Conservation (phyloP, 2,113 vertebrate species). For the Excalfactoria chinensis region DNA sequence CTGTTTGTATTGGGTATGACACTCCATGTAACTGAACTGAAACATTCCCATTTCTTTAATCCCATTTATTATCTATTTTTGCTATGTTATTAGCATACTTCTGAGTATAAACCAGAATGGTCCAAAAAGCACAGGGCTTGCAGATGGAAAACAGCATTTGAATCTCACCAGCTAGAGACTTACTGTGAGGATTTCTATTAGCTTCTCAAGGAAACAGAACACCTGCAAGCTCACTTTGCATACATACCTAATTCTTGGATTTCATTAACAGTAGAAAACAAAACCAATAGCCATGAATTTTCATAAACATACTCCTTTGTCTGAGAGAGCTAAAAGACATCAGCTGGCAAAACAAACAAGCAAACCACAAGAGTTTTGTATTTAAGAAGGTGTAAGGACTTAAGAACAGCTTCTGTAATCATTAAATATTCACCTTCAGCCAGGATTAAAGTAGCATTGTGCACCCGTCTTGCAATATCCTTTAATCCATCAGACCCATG, state of each 20-base stretch:
- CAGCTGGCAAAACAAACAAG: not conserved
- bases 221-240: not conserved
- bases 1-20: not conserved
- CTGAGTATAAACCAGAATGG: not conserved
- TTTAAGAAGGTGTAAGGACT: not conserved
- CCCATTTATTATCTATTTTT: not conserved
- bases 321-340: not conserved
- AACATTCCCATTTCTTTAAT: not conserved
- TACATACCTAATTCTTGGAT: not conserved
- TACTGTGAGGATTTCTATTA: not conserved
- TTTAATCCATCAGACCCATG: slow-evolving; percentile 91
- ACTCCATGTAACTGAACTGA: not conserved
- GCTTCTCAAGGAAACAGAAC: not conserved
- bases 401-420: not conserved
- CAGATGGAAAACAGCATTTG: not conserved
- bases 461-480: slow-evolving; percentile 92
- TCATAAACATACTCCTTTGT: not conserved
- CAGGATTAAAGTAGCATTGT: slow-evolving; percentile 91
- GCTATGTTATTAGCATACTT: not conserved
- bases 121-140: not conserved
- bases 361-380: not conserved
- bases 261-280: not conserved
- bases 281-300: not conserved
- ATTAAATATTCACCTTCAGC: slow-evolving; percentile 86
- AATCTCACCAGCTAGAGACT: not conserved